Evolutionary conservation across 2,113 vertebrate species (phyloP).

Genomic region (Cromileptes altivelis): DNA sequence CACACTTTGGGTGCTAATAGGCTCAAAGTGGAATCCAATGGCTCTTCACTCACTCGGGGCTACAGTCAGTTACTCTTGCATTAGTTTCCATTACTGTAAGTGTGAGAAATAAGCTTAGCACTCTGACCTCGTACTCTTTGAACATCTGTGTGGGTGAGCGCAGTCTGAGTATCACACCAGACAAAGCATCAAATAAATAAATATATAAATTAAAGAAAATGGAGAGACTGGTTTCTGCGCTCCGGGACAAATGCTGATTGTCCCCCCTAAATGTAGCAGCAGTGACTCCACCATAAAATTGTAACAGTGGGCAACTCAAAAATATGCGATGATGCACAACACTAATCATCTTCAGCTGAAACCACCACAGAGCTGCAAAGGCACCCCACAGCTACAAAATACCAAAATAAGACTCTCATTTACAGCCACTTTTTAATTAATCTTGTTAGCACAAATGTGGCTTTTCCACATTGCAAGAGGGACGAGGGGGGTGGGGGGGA

Average conservation of each 20-base stretch:
- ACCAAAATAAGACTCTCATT: constrained; percentile 69
- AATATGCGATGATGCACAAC: constrained; percentile 49
- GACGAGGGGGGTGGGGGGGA: not conserved
- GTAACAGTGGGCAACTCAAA: constrained; percentile 49
- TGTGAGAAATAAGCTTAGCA: constrained; percentile 16
- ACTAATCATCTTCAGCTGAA: constrained; percentile 55
- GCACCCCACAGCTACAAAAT: constrained; percentile 47
- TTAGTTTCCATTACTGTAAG: constrained; percentile 40
- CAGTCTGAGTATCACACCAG: constrained; percentile 23
- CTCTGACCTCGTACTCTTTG: constrained; percentile 31
- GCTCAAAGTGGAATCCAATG: constrained; percentile 44
- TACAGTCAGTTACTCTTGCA: constrained; percentile 25
- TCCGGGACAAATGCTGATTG: constrained; percentile 63
- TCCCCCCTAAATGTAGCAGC: constrained; percentile 49
- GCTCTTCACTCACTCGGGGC: constrained; percentile 12
- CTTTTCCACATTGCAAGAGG: constrained; percentile 46
- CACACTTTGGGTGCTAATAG: constrained; percentile 25
- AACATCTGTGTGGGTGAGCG: constrained; percentile 11
- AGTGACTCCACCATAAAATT: constrained; percentile 65
- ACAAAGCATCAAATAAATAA: constrained; percentile 29
- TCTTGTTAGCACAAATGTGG: constrained; percentile 65
- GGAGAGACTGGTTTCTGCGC: constrained; percentile 20
- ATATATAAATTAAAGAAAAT: not conserved
- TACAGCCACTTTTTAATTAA: constrained; percentile 76
- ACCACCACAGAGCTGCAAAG: constrained; percentile 32